A percentile compares a stretch with the other conserved stretches of the same genome.
These are phyloP conservation scores for Holocentrus rufus DNA, from an alignment of 2,797 vertebrate species.

Conservation along the genomic window DNA sequence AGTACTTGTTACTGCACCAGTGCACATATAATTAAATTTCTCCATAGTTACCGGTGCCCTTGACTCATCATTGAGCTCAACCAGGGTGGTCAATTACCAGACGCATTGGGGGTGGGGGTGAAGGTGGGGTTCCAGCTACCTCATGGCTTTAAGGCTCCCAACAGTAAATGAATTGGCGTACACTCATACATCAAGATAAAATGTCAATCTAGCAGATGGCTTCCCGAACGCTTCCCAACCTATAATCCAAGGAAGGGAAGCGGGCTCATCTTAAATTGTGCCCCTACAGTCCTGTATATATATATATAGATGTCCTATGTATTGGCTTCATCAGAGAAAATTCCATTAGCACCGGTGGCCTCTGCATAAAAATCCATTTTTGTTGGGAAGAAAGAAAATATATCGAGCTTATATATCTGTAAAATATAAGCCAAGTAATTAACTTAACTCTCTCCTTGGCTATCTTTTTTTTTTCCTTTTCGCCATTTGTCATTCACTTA, in stretches of 20 bases:
- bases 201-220: conserved; percentile 57
- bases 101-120: conserved; percentile 12
- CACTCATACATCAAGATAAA: conserved; percentile 50
- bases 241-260: conserved; percentile 14
- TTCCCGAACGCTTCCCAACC: conserved; percentile 30
- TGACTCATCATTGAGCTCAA: conserved; percentile 63
- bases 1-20: conserved; percentile 48
- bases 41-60: conserved; percentile 63
- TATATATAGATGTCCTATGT: conserved; percentile 34
- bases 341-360: conserved; percentile 38
- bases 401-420: neutral
- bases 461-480: neutral
- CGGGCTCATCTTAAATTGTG: conserved; percentile 30
- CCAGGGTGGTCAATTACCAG: conserved; percentile 45
- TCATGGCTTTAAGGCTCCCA: conserved; percentile 26
- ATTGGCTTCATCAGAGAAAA: conserved; percentile 58
- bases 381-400: conserved; percentile 9
- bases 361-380: conserved; percentile 30
- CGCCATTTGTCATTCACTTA: neutral
- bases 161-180: conserved; percentile 42
- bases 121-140: conserved; percentile 14
- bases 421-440: conserved; percentile 13
- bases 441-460: neutral
- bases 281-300: neutral
- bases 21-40: conserved; percentile 59